Evolutionary conservation across 1,140 invertebrate genomes (phyloP), one percentile per base, ranked within the genome.

Genomic region (Campoletis sonorensis): DNA sequence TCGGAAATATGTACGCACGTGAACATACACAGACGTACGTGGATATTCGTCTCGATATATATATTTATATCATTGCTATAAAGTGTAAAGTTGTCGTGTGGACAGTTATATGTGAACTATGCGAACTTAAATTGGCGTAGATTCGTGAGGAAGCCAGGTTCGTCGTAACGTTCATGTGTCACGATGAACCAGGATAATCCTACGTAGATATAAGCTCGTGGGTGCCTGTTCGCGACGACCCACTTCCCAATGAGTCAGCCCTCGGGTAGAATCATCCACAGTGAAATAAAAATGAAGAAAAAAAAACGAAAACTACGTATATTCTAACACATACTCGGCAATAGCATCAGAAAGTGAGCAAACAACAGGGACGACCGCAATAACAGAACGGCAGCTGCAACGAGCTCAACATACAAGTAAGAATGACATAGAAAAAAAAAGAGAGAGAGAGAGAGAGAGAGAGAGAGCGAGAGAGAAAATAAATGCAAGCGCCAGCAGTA

Each of bases 201-300:
- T 23, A 68, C 77, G 33, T 78, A 64, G n/a, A 54, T 21, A 54
- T 13, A 26, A 26, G 61, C 61, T 64, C 61, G 61, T 64, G 23
- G 61, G 61, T 64, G 61, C 61, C 51, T 64, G n/a, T 23, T 26
- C 61, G 61, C 11, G 21, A 26, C 23, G 61, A 64, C 61, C 77
- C 61, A 79, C 77, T 79, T 68, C 33, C 40, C 64, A 79, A 79
- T 79, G 61, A 79, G 30, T 79, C 77, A 68, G 27, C 76, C 64
- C 23, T 68, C 40, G 45, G 21, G 49, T 68, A 27, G 15, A 79
- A 27, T 64, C 61, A 40, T 27, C 61, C 21, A 79, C 49, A 16
- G 27, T 27, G 37, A n/a, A n/a, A n/a, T n/a, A n/a, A n/a, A n/a
- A n/a, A n/a, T 21, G 18, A 40, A 70, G 49, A 21, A 40, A 33